Conservation (phyloP, 1,140 invertebrate species). For the Atta cephalotes region DNA sequence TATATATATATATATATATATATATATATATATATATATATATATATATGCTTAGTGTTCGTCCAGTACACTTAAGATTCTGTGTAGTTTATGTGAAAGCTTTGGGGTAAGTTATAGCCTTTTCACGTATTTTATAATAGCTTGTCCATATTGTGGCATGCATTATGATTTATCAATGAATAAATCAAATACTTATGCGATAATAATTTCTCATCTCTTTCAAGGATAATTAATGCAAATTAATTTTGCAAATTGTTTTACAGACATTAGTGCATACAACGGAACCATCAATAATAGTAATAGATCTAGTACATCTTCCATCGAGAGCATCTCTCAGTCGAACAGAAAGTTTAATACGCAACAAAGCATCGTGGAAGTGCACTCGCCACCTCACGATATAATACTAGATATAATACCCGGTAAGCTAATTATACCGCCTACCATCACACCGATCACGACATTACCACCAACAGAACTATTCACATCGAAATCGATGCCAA, state of each 20-base stretch:
- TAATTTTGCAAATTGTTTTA: constrained; percentile 26
- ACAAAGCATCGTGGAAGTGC: constrained; percentile 52
- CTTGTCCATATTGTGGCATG: background rate
- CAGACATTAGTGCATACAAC: constrained; percentile 21
- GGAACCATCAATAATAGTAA: constrained; percentile 11
- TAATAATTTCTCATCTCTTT: background rate
- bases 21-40: no score
- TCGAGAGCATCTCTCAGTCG: constrained; percentile 10
- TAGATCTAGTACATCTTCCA: constrained; percentile 27
- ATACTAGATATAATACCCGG: background rate
- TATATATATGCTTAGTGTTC: constrained; percentile 37
- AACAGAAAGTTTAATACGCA: constrained; percentile 18
- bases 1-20: no score
- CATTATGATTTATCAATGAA: background rate
- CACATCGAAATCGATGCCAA: background rate
- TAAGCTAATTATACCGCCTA: background rate
- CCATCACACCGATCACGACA: background rate
- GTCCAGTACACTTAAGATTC: constrained; percentile 42
- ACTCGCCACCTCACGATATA: constrained; percentile 19
- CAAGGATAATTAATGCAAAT: constrained; percentile 8
- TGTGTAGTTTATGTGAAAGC: constrained; percentile 36
- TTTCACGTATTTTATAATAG: constrained; percentile 32
- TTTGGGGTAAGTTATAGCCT: constrained; percentile 55
- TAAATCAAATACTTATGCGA: background rate
- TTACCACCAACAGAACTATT: background rate